Percentiles rank a stretch among this genome's conserved stretches.
Evolutionary conservation across 1,140 invertebrate species (phyloP).

Genomic region (Drosophila insularis): DNA sequence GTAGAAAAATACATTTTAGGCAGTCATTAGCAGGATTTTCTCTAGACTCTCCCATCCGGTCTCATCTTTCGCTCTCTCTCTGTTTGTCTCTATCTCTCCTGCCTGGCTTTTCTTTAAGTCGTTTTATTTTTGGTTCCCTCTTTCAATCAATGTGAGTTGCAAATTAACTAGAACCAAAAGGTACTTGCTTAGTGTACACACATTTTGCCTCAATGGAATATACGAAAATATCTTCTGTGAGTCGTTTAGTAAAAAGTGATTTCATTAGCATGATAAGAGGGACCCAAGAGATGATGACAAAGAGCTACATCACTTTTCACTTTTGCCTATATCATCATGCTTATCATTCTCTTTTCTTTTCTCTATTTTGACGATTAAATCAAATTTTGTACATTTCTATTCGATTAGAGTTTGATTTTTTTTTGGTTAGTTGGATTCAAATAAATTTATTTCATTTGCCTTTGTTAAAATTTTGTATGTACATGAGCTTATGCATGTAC

Average conservation of each 20-base stretch:
- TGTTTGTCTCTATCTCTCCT: not conserved
- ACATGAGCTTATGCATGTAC: not conserved
- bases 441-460: conserved; percentile 5
- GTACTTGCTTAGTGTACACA: not conserved
- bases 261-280: conserved; percentile 4
- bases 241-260: conserved; percentile 13
- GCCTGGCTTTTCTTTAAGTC: not conserved
- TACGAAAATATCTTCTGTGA: not conserved
- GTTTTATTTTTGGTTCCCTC: not conserved
- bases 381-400: not conserved
- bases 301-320: conserved; percentile 3
- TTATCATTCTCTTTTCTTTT: not conserved
- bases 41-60: conserved; percentile 8
- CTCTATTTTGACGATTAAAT: too few relatives aligned
- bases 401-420: not conserved
- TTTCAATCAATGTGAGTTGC: conserved; percentile 9
- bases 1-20: conserved; percentile 46
- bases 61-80: not conserved
- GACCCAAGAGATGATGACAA: not conserved
- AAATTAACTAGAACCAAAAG: conserved; percentile 4
- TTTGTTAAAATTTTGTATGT: conserved; percentile 13
- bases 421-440: not conserved
- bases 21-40: conserved; percentile 41
- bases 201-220: not conserved
- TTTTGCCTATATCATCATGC: not conserved